Evolutionary conservation across 2,113 vertebrate genomes (phyloP).

Genomic region (Tragelaphus strepsiceros): DNA sequence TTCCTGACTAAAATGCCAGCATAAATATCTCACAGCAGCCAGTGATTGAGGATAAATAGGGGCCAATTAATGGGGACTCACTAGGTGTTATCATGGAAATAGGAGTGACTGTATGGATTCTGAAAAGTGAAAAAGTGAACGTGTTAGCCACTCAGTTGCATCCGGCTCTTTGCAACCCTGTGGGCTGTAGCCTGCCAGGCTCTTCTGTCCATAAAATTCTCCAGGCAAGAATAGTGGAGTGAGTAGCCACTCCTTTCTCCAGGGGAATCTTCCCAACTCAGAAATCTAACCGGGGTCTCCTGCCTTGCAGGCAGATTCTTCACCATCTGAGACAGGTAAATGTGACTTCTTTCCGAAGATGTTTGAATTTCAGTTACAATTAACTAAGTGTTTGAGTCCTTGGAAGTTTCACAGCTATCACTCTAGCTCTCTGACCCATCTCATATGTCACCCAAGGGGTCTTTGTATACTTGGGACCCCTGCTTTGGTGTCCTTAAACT

Average conservation of each 20-base stretch:
- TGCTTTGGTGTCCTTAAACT: not conserved
- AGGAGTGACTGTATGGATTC: conserved; percentile 12
- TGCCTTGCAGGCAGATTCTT: not conserved
- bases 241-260: not conserved
- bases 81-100: conserved; percentile 45
- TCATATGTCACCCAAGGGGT: not conserved
- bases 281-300: not conserved
- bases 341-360: conserved; percentile 28
- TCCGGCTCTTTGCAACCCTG: not conserved
- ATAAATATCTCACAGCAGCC: conserved; percentile 46
- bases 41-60: conserved; percentile 41
- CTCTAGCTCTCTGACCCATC: not conserved
- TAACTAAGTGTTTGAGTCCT: not conserved
- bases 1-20: conserved; percentile 59
- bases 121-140: not conserved
- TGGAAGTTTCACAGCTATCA: not conserved
- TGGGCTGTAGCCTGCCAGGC: not conserved
- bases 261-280: not conserved
- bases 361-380: conserved; percentile 39
- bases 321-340: not conserved
- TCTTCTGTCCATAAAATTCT: not conserved
- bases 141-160: not conserved
- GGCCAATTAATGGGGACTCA: conserved; percentile 56
- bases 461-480: not conserved
- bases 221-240: not conserved